A percentile compares a stretch with the other conserved stretches of the same genome.
phyloP scores from a whole-genome alignment of 2,797 vertebrate genomes.

The Falco biarmicus region DNA sequence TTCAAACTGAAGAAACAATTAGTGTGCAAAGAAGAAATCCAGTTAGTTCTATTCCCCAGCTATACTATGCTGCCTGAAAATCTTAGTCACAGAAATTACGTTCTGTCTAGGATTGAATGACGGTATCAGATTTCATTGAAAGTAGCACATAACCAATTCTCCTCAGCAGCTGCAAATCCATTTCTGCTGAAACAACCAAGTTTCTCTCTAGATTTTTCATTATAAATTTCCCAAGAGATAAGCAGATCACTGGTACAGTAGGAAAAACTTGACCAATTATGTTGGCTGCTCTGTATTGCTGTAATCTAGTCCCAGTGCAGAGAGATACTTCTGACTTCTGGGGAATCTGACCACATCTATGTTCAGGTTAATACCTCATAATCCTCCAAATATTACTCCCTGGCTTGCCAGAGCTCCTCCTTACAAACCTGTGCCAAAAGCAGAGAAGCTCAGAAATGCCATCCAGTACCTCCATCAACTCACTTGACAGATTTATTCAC shows the following conservation, averaged over 20 bases:
- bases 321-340: neutral
- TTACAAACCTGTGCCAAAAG: neutral
- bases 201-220: neutral
- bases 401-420: neutral
- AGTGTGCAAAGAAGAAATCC: neutral
- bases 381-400: neutral
- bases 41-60: neutral
- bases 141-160: neutral
- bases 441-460: neutral
- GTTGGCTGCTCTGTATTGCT: neutral
- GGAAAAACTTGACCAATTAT: neutral
- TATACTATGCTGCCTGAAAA: neutral
- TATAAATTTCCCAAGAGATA: neutral
- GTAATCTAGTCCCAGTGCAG: neutral
- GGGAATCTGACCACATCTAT: no score
- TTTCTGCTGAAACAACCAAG: neutral
- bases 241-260: neutral
- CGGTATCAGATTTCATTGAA: neutral
- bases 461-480: neutral
- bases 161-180: conserved; percentile 8
- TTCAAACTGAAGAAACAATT: neutral
- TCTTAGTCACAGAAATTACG: neutral
- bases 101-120: neutral
- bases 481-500: accelerated
- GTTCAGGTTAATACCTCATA: neutral